Evolutionary conservation across 2,113 vertebrate genomes (phyloP), one percentile per base, ranked within the genome.

Genomic region (Chloroceryle aenea): DNA sequence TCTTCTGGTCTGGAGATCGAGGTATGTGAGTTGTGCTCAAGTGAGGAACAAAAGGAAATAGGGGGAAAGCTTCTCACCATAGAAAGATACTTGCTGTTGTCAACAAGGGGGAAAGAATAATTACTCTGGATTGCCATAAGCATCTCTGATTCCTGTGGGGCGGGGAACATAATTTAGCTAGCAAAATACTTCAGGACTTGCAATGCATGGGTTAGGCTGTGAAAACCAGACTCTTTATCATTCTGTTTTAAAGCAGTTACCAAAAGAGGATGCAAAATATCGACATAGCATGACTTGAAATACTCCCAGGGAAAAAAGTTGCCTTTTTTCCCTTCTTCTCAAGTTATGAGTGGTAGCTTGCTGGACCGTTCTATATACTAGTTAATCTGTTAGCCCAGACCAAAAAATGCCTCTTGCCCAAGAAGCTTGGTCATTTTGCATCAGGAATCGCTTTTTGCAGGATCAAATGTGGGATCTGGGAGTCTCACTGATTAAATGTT

Each of bases 71-170:
- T 47, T 95, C 61, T 58, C 23, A 13, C 15, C 8, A 3, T 48
- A 85, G 81, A 85, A 84, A 53, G 63, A 79, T 25, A 17, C 53
- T 56, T 81, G 68, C 42, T 52, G 5, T 67, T 94, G 91, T 71
- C 74, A 89, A 56, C 61, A 84, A 93, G 96, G 56, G 14, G 42
- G 29, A 61, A 89, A 88, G 53, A 90, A 75, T 72, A 92, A 92
- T 88, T 76, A n/a, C 48, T 86, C 56, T 94, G 93, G 74, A n/a
- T 87, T 97, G 69, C 87, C 92, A 68, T 96, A 56, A 79, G 85
- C 42, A 34, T 47, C 63, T 36, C 40, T 74, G 81, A 90, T 95
- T 87, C 91, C 83, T 80, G 73, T 77, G 68, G 73, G 66, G 43
- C 27, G 36, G 72, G 72, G 27, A 18, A 69, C 91, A 14, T 85